Percentiles rank a stretch among this genome's conserved stretches.
Conservation (phyloP, 1,140 invertebrate genomes). For the Halyomorpha halys region DNA sequence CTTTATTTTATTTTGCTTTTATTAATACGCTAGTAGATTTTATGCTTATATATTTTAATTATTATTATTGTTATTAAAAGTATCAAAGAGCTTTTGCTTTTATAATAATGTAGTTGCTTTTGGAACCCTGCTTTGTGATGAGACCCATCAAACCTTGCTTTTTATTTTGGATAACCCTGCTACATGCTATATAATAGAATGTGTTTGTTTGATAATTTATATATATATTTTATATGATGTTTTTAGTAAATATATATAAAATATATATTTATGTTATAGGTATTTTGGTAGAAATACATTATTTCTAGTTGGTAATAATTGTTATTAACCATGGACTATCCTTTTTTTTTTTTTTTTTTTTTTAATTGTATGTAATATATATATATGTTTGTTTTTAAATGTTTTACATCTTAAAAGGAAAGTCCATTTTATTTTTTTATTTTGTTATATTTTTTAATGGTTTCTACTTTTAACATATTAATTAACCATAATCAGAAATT, state of each 20-base stretch:
- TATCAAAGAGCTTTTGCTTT: constrained; percentile 27
- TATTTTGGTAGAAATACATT: too few species aligned
- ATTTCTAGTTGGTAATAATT: too few species aligned
- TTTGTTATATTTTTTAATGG: too few species aligned
- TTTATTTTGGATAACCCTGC: constrained; percentile 41
- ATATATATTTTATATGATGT: constrained; percentile 4
- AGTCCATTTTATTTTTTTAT: too few species aligned
- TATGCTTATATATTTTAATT: constrained; percentile 22
- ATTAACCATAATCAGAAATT: not conserved
- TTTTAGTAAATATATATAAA: too few species aligned
- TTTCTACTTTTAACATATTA: too few species aligned
- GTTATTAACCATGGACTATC: not conserved
- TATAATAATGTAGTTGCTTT: constrained; percentile 30
- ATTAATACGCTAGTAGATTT: constrained; percentile 27
- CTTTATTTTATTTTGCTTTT: constrained; percentile 13
- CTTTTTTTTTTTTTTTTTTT: not conserved
- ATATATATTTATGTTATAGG: too few species aligned
- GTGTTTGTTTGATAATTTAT: constrained; percentile 12
- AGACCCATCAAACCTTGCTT: constrained; percentile 28
- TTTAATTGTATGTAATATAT: too few species aligned
- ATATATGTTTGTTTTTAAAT: too few species aligned
- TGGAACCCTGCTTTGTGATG: constrained; percentile 24
- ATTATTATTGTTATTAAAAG: constrained; percentile 25
- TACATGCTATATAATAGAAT: constrained; percentile 26
- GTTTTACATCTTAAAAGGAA: too few species aligned